Conservation (phyloP, 2,113 vertebrate genomes). For the Pterocles orientalis region DNA sequence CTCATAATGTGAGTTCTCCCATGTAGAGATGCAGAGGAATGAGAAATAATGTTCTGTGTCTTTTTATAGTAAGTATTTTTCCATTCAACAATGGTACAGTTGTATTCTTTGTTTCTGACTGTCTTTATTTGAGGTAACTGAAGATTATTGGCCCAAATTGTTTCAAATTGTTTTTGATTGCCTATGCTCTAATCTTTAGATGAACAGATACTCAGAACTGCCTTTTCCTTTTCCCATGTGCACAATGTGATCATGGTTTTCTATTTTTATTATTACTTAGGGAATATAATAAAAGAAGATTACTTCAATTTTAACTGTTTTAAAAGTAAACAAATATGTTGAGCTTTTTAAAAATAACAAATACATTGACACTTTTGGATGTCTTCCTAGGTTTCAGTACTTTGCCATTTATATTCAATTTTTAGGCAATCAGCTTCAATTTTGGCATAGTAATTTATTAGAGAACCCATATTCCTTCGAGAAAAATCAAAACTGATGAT, state of each 20-base stretch:
- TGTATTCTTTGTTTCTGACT: slow-evolving; percentile 27
- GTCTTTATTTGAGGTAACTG: slow-evolving; percentile 62
- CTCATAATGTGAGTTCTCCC: neutral
- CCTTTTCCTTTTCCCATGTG: slow-evolving; percentile 30
- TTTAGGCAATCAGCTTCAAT: slow-evolving; percentile 51
- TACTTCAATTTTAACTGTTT: slow-evolving; percentile 62
- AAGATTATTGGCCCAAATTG: slow-evolving; percentile 65
- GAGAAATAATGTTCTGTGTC: neutral
- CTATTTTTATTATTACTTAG: slow-evolving; percentile 65
- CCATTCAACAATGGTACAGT: neutral
- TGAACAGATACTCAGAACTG: slow-evolving; percentile 38
- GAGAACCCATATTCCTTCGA: slow-evolving; percentile 14
- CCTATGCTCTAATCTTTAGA: slow-evolving; percentile 43
- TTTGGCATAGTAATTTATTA: slow-evolving; percentile 52
- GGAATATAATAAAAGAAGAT: slow-evolving; percentile 58
- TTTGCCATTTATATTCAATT: slow-evolving; percentile 59
- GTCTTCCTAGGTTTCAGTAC: slow-evolving; percentile 40
- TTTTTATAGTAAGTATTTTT: slow-evolving; percentile 1
- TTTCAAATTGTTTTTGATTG: slow-evolving; percentile 69
- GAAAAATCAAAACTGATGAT: slow-evolving; percentile 46
- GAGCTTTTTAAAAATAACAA: slow-evolving; percentile 60
- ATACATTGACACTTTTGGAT: slow-evolving; percentile 47
- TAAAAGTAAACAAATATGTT: slow-evolving; percentile 65
- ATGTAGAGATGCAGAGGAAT: neutral
- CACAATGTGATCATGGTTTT: slow-evolving; percentile 20